Percentiles rank a stretch among this genome's conserved stretches.
phyloP scores from a whole-genome alignment of 2,888 invertebrate genomes.

The Macrophya annulata region DNA sequence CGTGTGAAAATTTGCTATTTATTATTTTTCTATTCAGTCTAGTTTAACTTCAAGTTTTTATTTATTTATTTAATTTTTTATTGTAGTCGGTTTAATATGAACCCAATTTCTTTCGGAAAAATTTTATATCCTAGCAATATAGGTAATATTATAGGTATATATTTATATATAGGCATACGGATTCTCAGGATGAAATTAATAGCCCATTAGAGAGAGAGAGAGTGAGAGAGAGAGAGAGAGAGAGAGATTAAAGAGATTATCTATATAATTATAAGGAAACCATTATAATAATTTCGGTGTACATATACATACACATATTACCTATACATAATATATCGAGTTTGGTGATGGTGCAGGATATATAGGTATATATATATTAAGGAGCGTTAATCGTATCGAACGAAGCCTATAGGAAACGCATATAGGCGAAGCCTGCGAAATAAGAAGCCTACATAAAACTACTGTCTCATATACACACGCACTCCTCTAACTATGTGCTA shows the following conservation, averaged over 20 bases:
- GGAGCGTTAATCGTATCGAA: conserved; percentile 17
- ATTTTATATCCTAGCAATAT: too few relatives aligned
- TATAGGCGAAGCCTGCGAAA: conserved; percentile 32
- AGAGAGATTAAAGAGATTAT: too few relatives aligned
- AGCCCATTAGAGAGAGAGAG: neutral
- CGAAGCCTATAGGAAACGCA: conserved; percentile 18
- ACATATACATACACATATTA: neutral
- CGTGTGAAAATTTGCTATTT: neutral
- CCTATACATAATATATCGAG: too few relatives aligned
- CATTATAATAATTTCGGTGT: neutral
- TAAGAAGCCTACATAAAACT: conserved; percentile 39
- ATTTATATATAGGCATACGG: too few relatives aligned
- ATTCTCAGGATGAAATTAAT: too few relatives aligned
- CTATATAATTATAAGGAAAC: neutral
- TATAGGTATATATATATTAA: neutral
- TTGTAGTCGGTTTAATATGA: neutral
- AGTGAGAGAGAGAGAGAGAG: neutral
- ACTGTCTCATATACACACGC: neutral
- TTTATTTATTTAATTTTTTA: neutral
- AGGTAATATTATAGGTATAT: too few relatives aligned
- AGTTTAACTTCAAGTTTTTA: neutral
- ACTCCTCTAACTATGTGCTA: too few relatives aligned
- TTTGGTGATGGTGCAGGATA: neutral
- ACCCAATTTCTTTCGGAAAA: too few relatives aligned
- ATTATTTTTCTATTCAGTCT: neutral